Percentiles rank a stretch among this genome's conserved stretches.
These are phyloP conservation scores for Trichoplax adhaerens DNA, from an alignment of 37 sponge, comb jelly and placozoan species.

Conservation along the genomic window DNA sequence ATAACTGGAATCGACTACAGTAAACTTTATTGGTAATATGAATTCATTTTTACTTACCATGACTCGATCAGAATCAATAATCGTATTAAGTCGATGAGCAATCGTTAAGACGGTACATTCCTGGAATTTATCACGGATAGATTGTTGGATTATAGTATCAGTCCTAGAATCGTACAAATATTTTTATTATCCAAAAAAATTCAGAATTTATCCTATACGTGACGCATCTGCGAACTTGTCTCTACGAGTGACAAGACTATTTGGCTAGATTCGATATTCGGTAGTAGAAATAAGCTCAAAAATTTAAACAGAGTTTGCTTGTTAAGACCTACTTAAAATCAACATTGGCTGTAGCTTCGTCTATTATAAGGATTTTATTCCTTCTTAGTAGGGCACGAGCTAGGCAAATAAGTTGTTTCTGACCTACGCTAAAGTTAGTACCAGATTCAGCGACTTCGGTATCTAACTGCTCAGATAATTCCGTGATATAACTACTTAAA, in stretches of 20 bases:
- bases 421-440: conserved; percentile 68
- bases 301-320: background rate
- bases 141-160: conserved; percentile 38
- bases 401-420: conserved; percentile 67
- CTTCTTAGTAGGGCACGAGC: conserved; percentile 56
- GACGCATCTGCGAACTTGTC: too few species aligned
- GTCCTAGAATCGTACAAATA: conserved; percentile 17
- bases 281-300: background rate
- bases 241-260: too few species aligned
- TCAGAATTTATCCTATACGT: background rate
- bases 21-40: background rate
- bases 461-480: conserved; percentile 21
- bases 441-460: conserved; percentile 53
- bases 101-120: conserved; percentile 44
- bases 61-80: conserved; percentile 52
- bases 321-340: conserved; percentile 38
- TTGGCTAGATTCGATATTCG: background rate
- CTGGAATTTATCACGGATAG: conserved; percentile 25
- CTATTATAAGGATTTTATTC: conserved; percentile 62
- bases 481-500: too few species aligned
- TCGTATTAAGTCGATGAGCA: conserved; percentile 52
- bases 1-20: background rate
- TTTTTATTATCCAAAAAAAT: background rate
- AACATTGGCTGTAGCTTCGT: conserved; percentile 79
- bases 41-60: conserved; percentile 26